These are phyloP conservation scores for Chloroceryle aenea DNA, from an alignment of 2,113 vertebrate species.

Conservation along the genomic window DNA sequence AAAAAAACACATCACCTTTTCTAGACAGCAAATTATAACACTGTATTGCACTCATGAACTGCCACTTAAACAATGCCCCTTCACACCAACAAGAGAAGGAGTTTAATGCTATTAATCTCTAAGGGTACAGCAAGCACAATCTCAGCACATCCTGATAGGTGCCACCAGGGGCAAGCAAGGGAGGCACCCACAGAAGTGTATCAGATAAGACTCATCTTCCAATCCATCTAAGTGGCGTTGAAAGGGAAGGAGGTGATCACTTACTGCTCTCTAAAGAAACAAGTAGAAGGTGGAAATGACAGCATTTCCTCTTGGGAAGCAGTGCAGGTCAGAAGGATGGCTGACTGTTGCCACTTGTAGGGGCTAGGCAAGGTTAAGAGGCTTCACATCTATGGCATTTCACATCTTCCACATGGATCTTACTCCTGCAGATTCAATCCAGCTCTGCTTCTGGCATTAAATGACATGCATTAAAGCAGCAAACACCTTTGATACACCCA, in stretches of 20 bases:
- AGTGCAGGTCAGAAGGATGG: not conserved
- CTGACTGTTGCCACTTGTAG: not conserved
- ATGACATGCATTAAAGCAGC: not conserved
- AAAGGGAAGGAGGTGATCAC: not conserved
- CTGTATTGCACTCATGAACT: not conserved
- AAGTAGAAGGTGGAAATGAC: not conserved
- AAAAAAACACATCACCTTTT: rapidly evolving
- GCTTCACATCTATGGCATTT: not conserved
- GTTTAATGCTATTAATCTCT: not conserved
- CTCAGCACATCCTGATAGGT: not conserved
- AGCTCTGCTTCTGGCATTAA: not conserved
- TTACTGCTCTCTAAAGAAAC: not conserved
- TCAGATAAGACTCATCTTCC: rapidly evolving
- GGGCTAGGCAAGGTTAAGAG: not conserved
- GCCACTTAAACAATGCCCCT: not conserved
- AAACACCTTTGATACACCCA: not conserved
- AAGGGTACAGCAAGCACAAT: not conserved
- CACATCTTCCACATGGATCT: not conserved
- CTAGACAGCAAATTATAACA: not conserved
- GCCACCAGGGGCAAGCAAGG: not conserved
- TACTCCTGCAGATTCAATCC: not conserved
- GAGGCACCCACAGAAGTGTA: not conserved
- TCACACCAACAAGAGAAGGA: not conserved
- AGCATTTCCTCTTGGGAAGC: not conserved
- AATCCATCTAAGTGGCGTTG: not conserved